A percentile compares a stretch with the other conserved stretches of the same genome.
Evolutionary conservation across 2,797 vertebrate species (phyloP).

Genomic region (Gallinago solitaria): DNA sequence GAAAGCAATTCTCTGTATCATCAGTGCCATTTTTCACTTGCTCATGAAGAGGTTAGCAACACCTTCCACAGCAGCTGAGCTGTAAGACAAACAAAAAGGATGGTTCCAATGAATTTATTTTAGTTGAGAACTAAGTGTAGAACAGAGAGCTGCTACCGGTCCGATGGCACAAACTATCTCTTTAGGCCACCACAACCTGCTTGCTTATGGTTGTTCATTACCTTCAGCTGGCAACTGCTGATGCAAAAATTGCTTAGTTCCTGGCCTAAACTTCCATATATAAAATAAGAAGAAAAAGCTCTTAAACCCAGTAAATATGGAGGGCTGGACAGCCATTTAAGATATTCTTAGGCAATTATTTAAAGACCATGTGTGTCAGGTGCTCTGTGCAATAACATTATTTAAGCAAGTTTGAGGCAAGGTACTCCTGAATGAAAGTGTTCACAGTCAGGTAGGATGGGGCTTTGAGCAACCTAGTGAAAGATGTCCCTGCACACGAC

Average conservation of each 20-base stretch:
- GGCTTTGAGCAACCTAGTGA: background rate
- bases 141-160: background rate
- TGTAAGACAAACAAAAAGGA: background rate
- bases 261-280: background rate
- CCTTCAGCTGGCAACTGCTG: background rate
- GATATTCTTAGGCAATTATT: background rate
- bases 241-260: background rate
- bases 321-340: background rate
- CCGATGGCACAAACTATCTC: background rate
- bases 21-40: background rate
- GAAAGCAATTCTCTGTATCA: background rate
- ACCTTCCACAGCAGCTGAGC: background rate
- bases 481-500: background rate
- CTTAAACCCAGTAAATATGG: background rate
- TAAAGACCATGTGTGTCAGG: background rate
- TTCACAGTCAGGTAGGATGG: background rate
- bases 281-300: background rate
- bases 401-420: background rate
- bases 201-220: background rate
- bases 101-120: background rate
- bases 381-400: background rate
- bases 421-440: background rate
- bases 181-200: background rate
- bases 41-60: background rate
- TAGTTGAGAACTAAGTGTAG: background rate